Conservation (phyloP, 2,888 invertebrate species). For the Mellilla xanthometata region DNA sequence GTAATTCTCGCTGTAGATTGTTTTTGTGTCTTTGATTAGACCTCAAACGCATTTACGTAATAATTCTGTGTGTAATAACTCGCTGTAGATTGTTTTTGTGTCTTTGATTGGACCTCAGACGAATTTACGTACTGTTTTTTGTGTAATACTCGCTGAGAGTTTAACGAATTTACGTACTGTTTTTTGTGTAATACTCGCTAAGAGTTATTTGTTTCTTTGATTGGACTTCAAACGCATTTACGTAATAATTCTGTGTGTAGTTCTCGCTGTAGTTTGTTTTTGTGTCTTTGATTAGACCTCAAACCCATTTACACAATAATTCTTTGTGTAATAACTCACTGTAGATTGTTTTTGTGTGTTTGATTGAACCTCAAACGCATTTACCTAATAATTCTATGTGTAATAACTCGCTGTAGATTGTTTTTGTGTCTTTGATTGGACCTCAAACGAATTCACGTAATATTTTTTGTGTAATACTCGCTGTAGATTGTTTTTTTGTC, state of each 20-base stretch:
- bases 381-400: slow-evolving; percentile 38
- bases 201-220: slow-evolving; percentile 54
- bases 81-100: neutral
- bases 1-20: slow-evolving; percentile 9
- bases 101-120: slow-evolving; percentile 47
- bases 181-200: slow-evolving; percentile 21
- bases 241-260: slow-evolving; percentile 33
- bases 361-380: slow-evolving; percentile 56
- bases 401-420: slow-evolving; percentile 9
- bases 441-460: too few relatives aligned
- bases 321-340: slow-evolving; percentile 20
- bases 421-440: too few relatives aligned
- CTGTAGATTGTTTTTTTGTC: too few relatives aligned
- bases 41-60: slow-evolving; percentile 50
- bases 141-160: too few relatives aligned
- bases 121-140: too few relatives aligned
- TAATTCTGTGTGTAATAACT: slow-evolving; percentile 30
- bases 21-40: slow-evolving; percentile 56
- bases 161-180: too few relatives aligned
- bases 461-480: neutral
- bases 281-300: slow-evolving; percentile 47
- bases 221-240: slow-evolving; percentile 55
- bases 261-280: neutral
- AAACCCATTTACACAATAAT: slow-evolving; percentile 44
- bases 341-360: too few relatives aligned